Evolutionary conservation across 2,113 vertebrate genomes (phyloP).

Genomic region (Pedionomus torquatus): DNA sequence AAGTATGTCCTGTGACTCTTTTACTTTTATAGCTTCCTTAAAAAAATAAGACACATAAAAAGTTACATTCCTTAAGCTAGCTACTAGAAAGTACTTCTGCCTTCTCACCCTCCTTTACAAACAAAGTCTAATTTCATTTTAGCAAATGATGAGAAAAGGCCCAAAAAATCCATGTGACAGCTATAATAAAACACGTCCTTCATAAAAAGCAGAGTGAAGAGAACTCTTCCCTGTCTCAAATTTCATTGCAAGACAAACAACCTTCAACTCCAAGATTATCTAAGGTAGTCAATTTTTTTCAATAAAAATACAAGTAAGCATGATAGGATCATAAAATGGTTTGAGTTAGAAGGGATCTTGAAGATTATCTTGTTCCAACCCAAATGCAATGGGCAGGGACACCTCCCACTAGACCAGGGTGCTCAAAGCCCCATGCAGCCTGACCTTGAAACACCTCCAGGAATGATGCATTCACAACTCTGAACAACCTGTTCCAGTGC

Average conservation of each 20-base stretch:
- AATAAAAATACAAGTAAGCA: background rate
- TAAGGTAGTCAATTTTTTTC: background rate
- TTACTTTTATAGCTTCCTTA: background rate
- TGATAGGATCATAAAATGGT: background rate
- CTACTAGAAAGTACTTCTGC: background rate
- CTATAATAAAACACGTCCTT: background rate
- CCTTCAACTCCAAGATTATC: background rate
- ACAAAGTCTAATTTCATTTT: background rate
- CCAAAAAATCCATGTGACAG: background rate
- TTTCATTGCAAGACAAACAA: background rate
- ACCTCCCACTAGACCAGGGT: background rate
- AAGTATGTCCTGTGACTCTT: background rate
- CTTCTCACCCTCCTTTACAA: background rate
- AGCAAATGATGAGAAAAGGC: background rate
- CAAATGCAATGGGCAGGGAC: background rate
- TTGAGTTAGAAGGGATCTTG: background rate
- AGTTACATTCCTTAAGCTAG: background rate
- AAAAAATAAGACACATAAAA: background rate
- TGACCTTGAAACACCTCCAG: background rate
- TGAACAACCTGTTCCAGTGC: background rate
- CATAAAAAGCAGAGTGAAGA: background rate
- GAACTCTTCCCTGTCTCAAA: background rate
- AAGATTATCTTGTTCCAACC: background rate
- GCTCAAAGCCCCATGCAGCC: background rate
- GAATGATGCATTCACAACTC: background rate